Conservation (phyloP, 1,140 invertebrate genomes). For the Zaprionus taronus region DNA sequence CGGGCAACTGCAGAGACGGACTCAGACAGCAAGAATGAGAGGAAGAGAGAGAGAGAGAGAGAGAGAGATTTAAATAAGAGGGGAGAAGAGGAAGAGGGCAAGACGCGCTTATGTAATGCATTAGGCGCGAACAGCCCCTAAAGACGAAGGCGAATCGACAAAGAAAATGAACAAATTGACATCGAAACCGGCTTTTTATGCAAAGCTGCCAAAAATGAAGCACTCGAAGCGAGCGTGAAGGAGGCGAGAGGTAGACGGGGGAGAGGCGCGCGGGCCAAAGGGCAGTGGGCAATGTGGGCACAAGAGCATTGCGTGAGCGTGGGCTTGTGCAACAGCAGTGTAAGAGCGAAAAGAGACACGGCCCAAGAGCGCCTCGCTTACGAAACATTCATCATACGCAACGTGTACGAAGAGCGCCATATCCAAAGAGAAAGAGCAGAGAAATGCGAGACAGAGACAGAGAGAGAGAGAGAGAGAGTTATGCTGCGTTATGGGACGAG, state of each 20-base stretch:
- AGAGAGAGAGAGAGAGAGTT: constrained; percentile 1
- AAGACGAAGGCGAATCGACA: constrained; percentile 15
- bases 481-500: constrained; percentile 4
- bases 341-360: not conserved
- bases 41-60: not conserved
- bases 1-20: constrained; percentile 23
- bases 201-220: constrained; percentile 71
- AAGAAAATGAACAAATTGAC: constrained; percentile 34
- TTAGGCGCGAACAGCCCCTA: constrained; percentile 72
- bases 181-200: constrained; percentile 78
- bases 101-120: constrained; percentile 60
- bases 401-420: constrained; percentile 52
- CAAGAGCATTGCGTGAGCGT: constrained; percentile 66
- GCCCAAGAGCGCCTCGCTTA: constrained; percentile 25
- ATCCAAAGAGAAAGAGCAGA: constrained; percentile 5
- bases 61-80: not conserved
- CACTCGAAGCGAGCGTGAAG: constrained; percentile 13
- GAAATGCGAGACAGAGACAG: not conserved
- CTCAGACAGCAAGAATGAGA: constrained; percentile 5
- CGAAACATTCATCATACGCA: constrained; percentile 36
- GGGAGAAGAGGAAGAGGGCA: not conserved
- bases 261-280: not conserved
- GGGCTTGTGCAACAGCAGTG: constrained; percentile 65
- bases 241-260: not conserved
- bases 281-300: not conserved